Percentiles rank a stretch among this genome's conserved stretches.
Evolutionary conservation across 2,888 invertebrate species (phyloP).

Genomic region (Ethmia dodecea): DNA sequence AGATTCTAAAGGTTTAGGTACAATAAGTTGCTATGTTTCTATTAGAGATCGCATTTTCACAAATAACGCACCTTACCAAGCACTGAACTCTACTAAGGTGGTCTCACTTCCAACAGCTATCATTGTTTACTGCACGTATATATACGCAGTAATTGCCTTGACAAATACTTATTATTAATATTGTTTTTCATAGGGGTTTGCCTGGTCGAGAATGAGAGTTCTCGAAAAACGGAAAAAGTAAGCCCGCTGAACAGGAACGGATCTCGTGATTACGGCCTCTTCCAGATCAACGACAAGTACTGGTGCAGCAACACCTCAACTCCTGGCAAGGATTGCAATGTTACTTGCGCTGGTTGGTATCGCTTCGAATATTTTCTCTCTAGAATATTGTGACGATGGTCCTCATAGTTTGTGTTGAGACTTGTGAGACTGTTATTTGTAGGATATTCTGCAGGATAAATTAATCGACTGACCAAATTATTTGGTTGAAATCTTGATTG

Average conservation of each 20-base stretch:
- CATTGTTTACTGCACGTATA: not conserved
- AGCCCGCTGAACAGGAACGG: slow-evolving; percentile 66
- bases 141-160: too few relatives aligned
- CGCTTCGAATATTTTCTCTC: not conserved
- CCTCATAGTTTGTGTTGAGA: not conserved
- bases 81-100: too few relatives aligned
- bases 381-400: not conserved
- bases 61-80: too few relatives aligned
- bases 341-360: slow-evolving; percentile 43
- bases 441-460: too few relatives aligned
- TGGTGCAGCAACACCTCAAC: slow-evolving; percentile 27
- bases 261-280: slow-evolving; percentile 36
- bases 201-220: slow-evolving; percentile 68
- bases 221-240: slow-evolving; percentile 54
- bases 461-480: too few relatives aligned
- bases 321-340: slow-evolving; percentile 30
- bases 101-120: not conserved
- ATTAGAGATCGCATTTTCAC: too few relatives aligned
- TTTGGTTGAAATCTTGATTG: too few relatives aligned
- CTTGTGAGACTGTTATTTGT: too few relatives aligned
- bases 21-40: too few relatives aligned
- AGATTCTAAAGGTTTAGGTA: too few relatives aligned
- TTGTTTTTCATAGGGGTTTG: slow-evolving; percentile 59
- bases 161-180: too few relatives aligned
- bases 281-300: slow-evolving; percentile 33